Base-by-base conservation (phyloP, 2,797 vertebrate species). In the Sarcoramphus papa region DNA sequence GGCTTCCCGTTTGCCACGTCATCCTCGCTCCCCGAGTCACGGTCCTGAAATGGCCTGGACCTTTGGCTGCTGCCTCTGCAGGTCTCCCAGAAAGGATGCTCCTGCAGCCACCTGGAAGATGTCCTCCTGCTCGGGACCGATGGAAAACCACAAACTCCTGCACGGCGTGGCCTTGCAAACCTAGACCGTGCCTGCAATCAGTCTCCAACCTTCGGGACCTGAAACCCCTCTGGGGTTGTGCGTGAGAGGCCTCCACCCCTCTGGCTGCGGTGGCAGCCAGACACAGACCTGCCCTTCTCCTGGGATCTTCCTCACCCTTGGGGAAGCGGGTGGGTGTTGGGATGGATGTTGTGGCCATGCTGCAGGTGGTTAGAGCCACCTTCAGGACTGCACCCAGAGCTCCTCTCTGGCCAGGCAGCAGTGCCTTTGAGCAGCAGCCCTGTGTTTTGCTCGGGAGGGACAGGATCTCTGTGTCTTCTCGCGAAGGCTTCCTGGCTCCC, bases 401-500 rank as follows among this genome's bases (percentile, higher is more conserved):
- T 70, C 65, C 70, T 45, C 67, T 25, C 7, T 10, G 10, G 35
- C 35, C 18, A 1, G 31, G 68, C 50, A 24, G n/a, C 5, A 2
- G 20, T 12, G 41, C 51, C 80, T 5, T 33, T 6, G 45, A 47
- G 90, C 20, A 84, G 57, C 77, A n/a, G 35, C 92, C 37, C 23
- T 1, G 27, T 21, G 70, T 7, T 72, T 28, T 14, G 28, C 63
- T 76, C 2, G 5, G 19, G 30, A 28, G 74, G 92, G 33, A 18
- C 27, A 6, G 50, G 69, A 37, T n/a, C 40, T 25, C 74, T 0
- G 12, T 1, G 28, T 10, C 74, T 31, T 24, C 74, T 50, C 15
- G 0, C 10, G 1, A 12, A 28, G 35, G 19, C 2, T 45, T 47
- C 57, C 48, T 0, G 16, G 27, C 68, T 60, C 33, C 50, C 16